These are phyloP conservation scores for Gallinago undulata DNA, from an alignment of 2,113 vertebrate species.

Conservation along the genomic window DNA sequence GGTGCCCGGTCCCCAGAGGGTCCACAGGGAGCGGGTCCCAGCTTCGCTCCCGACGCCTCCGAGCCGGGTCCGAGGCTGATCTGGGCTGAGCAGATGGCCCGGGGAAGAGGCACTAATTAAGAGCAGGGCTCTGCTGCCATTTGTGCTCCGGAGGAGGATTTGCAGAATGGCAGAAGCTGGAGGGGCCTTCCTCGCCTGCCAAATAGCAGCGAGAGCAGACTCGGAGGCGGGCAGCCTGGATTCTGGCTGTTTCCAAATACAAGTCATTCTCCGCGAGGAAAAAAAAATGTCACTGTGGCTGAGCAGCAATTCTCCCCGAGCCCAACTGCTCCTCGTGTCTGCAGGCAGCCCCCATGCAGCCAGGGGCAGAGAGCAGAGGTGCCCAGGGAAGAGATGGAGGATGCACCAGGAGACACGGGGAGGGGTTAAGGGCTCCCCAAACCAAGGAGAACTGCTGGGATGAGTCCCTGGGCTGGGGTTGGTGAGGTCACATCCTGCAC, in stretches of 20 bases:
- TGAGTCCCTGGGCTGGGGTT: not conserved
- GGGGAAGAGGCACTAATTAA: not conserved
- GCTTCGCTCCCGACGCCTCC: fast-evolving
- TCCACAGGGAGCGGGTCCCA: fast-evolving
- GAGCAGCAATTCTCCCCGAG: not conserved
- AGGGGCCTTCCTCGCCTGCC: not conserved
- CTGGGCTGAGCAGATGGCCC: not conserved
- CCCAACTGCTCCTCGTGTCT: fast-evolving
- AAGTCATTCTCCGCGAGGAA: not conserved
- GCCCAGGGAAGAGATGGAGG: not conserved
- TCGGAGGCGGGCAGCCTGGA: not conserved
- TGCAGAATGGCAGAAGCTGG: not conserved
- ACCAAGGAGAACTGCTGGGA: fast-evolving
- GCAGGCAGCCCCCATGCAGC: fast-evolving
- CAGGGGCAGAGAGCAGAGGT: fast-evolving
- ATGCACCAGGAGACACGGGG: not conserved
- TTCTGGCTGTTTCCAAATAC: not conserved
- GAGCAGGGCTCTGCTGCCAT: not conserved
- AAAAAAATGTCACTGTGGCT: not conserved
- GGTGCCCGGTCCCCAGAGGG: fast-evolving
- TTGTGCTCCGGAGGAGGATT: not conserved
- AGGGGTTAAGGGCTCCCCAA: not conserved
- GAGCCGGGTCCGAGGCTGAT: not conserved
- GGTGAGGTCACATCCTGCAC: not conserved
- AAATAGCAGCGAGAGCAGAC: not conserved